Evolutionary conservation across 1,140 invertebrate genomes (phyloP).

Genomic region (Drosophila erecta): DNA sequence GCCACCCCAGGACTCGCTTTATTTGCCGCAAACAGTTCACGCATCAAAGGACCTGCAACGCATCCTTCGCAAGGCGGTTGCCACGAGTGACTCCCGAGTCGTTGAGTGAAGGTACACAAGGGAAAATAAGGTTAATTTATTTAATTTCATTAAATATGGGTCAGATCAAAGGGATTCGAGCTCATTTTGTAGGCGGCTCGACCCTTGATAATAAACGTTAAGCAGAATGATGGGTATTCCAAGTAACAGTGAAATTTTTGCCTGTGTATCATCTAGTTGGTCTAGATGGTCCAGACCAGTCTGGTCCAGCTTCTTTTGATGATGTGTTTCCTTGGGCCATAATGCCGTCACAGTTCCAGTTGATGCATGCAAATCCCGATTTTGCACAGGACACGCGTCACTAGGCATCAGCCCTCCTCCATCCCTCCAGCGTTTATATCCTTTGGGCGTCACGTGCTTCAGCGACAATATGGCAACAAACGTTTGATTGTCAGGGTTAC

Average conservation of each 20-base stretch:
- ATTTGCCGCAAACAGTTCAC: conserved; percentile 67
- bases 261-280: neutral
- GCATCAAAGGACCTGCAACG: conserved; percentile 68
- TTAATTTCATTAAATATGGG: neutral
- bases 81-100: neutral
- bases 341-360: conserved; percentile 57
- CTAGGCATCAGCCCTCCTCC: conserved; percentile 25
- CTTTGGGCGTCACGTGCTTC: conserved; percentile 57
- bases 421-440: conserved; percentile 8
- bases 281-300: conserved; percentile 8
- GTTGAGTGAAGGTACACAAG: conserved; percentile 2
- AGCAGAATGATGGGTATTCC: too few relatives aligned
- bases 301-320: conserved; percentile 48
- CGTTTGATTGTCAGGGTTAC: conserved; percentile 63
- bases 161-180: neutral
- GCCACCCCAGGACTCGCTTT: conserved; percentile 13
- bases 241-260: neutral
- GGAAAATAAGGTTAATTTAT: neutral
- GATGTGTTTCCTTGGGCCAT: conserved; percentile 59
- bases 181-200: too few relatives aligned
- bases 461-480: conserved; percentile 72
- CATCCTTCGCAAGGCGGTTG: conserved; percentile 42
- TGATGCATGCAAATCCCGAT: conserved; percentile 80
- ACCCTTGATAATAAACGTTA: too few relatives aligned
- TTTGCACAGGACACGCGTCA: conserved; percentile 74